These are phyloP conservation scores for Halictus quadricinctus DNA, from an alignment of 2,888 invertebrate species.

Conservation along the genomic window DNA sequence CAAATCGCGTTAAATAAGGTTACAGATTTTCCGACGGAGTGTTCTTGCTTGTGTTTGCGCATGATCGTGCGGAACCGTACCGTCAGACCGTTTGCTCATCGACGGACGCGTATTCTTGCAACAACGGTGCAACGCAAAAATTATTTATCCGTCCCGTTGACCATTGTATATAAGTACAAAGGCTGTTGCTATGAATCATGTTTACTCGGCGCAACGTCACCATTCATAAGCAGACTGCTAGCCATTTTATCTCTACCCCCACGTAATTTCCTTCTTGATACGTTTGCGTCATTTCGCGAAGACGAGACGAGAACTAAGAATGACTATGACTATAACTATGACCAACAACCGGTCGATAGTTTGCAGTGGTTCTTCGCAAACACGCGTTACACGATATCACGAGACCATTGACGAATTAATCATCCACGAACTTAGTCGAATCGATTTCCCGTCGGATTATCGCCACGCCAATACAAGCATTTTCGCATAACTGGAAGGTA, in stretches of 20 bases:
- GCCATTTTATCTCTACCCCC: not conserved
- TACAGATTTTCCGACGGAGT: conserved; percentile 12
- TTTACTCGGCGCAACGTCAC: not conserved
- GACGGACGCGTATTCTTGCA: not conserved
- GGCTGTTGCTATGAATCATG: conserved; percentile 13
- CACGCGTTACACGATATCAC: not conserved
- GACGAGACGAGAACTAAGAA: not conserved
- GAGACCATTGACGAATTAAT: not conserved
- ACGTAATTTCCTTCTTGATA: conserved; percentile 4
- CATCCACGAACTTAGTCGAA: not conserved
- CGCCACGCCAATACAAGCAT: not conserved
- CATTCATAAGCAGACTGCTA: conserved; percentile 31
- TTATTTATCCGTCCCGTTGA: not conserved
- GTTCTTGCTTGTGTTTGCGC: not conserved
- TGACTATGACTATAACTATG: not conserved
- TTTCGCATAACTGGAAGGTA: not conserved
- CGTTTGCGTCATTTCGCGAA: conserved; percentile 16
- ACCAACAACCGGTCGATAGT: not conserved
- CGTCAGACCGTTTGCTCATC: not conserved
- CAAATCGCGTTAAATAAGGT: conserved; percentile 40
- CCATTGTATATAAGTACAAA: not conserved
- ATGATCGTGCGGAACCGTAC: not conserved
- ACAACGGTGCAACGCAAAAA: not conserved
- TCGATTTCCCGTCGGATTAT: not conserved
- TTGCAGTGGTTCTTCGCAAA: not conserved